phyloP scores from a whole-genome alignment of 2,888 invertebrate species.

The Bugulina stolonifera region DNA sequence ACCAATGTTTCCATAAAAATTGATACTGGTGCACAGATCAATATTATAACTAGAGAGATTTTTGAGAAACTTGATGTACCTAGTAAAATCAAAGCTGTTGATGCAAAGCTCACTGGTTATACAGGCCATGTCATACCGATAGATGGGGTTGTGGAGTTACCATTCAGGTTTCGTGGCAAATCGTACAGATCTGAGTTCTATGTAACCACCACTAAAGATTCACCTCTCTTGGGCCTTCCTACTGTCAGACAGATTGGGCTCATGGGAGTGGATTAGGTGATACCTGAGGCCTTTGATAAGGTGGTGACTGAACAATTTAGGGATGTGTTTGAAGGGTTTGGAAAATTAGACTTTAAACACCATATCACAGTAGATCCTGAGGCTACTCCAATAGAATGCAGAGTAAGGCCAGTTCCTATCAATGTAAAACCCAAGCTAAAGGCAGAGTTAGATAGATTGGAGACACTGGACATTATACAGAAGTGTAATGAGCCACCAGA shows the following conservation, averaged over 20 bases:
- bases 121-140: not conserved
- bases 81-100: not conserved
- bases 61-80: not conserved
- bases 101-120: not conserved
- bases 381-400: not conserved
- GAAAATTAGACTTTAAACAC: not conserved
- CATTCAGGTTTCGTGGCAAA: not conserved
- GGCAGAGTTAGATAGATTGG: not conserved
- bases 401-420: not conserved
- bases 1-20: not conserved
- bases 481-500: conserved; percentile 7
- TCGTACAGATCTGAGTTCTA: not conserved
- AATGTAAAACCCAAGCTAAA: not conserved
- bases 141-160: not conserved
- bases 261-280: not conserved
- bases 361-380: not conserved
- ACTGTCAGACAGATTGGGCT: not conserved
- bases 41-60: not conserved
- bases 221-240: not conserved
- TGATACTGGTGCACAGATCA: conserved; percentile 5
- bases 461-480: not conserved
- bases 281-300: not conserved
- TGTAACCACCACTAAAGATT: not conserved
- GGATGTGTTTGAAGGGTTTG: conserved; percentile 16
- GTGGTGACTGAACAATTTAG: not conserved